Evolutionary conservation across 1,140 invertebrate genomes (phyloP).

Genomic region (Lasaia peninsularis): DNA sequence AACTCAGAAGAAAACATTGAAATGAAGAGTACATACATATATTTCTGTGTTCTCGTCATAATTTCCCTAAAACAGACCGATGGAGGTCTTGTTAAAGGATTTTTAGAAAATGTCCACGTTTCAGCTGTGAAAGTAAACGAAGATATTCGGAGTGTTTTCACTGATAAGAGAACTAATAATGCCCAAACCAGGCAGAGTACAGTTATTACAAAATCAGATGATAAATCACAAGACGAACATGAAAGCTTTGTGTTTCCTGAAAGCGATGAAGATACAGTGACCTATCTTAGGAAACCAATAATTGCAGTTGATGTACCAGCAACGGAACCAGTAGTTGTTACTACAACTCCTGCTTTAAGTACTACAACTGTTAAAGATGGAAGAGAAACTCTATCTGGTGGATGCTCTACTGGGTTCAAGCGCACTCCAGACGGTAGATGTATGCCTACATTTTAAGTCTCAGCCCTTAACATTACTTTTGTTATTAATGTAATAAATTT

Average conservation of each 20-base stretch:
- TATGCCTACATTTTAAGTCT: conserved; percentile 36
- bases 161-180: too few species aligned
- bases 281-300: background rate
- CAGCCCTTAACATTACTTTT: background rate
- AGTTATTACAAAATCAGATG: background rate
- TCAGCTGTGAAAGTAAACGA: too few species aligned
- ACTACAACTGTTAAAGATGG: conserved; percentile 31
- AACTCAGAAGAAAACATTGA: too few species aligned
- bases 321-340: background rate
- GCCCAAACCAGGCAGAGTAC: background rate
- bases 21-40: too few species aligned
- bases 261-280: background rate
- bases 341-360: background rate
- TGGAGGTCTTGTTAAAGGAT: too few species aligned
- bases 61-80: too few species aligned
- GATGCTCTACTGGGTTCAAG: conserved; percentile 40
- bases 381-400: conserved; percentile 43
- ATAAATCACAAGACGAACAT: background rate
- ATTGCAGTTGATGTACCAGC: background rate
- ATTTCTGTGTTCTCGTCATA: too few species aligned
- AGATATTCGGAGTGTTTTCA: too few species aligned
- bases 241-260: background rate
- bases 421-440: conserved; percentile 51
- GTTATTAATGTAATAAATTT: background rate
- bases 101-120: too few species aligned